phyloP scores from a whole-genome alignment of 2,797 vertebrate species.

The Triplophysa bombifrons region DNA sequence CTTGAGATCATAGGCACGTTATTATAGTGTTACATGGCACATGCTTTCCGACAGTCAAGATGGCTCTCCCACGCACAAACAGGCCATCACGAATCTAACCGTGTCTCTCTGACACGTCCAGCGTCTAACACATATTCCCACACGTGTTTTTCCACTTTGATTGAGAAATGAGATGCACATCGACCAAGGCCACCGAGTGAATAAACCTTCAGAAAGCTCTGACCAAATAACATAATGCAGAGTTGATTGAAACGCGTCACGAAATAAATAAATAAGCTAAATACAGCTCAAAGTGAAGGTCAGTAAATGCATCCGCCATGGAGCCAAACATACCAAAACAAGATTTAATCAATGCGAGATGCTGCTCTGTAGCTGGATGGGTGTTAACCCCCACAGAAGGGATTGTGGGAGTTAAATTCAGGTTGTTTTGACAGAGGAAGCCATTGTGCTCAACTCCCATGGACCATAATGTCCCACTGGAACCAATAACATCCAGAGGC shows the following conservation, averaged over 20 bases:
- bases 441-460: constrained; percentile 29
- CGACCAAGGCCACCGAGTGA: not conserved
- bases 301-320: not conserved
- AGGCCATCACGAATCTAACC: not conserved
- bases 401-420: constrained; percentile 41
- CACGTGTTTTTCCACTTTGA: not conserved
- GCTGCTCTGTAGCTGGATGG: not conserved
- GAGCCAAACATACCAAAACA: not conserved
- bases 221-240: not conserved
- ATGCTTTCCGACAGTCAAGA: not conserved
- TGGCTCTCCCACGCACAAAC: not conserved
- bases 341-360: not conserved
- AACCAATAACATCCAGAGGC: constrained; percentile 20
- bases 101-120: not conserved
- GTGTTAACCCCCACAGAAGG: constrained; percentile 1
- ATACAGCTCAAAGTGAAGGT: constrained; percentile 21
- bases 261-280: constrained; percentile 2
- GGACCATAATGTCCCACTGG: constrained; percentile 32
- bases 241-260: not conserved
- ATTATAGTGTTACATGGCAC: constrained; percentile 1
- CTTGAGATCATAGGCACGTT: not conserved
- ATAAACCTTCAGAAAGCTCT: constrained; percentile 11
- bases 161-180: not conserved
- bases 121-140: constrained; percentile 6
- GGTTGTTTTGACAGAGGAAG: constrained; percentile 41